Evolutionary conservation across 1,140 invertebrate genomes (phyloP).

Genomic region (Drosophila nigrodunni): DNA sequence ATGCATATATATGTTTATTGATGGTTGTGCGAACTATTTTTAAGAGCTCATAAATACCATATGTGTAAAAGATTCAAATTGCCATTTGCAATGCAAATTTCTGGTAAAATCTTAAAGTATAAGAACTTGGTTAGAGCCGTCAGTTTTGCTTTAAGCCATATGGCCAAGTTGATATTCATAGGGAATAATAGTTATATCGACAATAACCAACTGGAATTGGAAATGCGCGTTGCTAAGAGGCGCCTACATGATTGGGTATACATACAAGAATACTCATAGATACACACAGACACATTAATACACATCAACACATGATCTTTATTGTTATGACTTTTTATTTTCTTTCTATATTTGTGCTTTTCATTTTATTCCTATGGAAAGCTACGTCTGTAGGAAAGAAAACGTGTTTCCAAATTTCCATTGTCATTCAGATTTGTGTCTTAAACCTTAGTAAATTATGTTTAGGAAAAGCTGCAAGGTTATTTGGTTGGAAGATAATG

Average conservation of each 20-base stretch:
- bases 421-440: slow-evolving; percentile 63
- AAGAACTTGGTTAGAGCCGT: background rate
- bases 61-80: slow-evolving; percentile 31
- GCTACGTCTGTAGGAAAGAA: slow-evolving; percentile 23
- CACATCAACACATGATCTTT: slow-evolving; percentile 36
- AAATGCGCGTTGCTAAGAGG: slow-evolving; percentile 27
- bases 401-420: slow-evolving; percentile 77
- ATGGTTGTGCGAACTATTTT: slow-evolving; percentile 49
- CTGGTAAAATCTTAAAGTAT: slow-evolving; percentile 12
- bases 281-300: background rate
- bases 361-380: slow-evolving; percentile 57
- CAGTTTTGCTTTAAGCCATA: slow-evolving; percentile 8
- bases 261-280: too few species aligned
- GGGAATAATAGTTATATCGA: slow-evolving; percentile 26
- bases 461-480: background rate
- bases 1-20: slow-evolving; percentile 36
- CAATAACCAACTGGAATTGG: slow-evolving; percentile 21
- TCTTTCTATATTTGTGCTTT: slow-evolving; percentile 59
- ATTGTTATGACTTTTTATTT: slow-evolving; percentile 49
- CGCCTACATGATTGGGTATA: slow-evolving; percentile 28
- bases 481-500: slow-evolving; percentile 23
- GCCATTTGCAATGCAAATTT: slow-evolving; percentile 64
- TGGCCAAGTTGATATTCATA: slow-evolving; percentile 14
- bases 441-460: too few species aligned
- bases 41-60: slow-evolving; percentile 67